Evolutionary conservation across 2,888 invertebrate species (phyloP), one percentile per base, ranked within the genome.

Genomic region (Diarsia mendica): DNA sequence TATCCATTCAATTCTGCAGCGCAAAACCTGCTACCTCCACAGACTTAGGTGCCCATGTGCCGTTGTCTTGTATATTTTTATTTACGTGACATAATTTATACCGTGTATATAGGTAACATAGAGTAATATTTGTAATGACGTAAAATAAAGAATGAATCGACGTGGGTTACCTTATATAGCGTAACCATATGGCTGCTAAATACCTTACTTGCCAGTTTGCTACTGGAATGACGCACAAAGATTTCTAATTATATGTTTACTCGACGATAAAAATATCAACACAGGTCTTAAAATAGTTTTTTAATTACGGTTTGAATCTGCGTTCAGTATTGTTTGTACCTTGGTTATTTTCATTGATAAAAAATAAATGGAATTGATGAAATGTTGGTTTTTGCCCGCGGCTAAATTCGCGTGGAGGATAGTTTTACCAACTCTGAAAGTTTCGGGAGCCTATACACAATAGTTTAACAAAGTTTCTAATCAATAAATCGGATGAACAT

Each of bases 111-210:
- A 46, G 15, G 13, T 39, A 20, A 20, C 11, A n/a, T 48, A 46
- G 28, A 33, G 44, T 63, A 13, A 46, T 51, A 79, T 72, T 58
- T 55, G 20, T 46, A 65, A 53, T 81, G 66, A 55, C 53, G 44
- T 53, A 33, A 15, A 23, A 53, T 73, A 23, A 48, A 60, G 10
- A 65, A 60, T 60, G 2, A 81, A 58, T 48, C 9, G 39, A 55
- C 69, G 18, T 53, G 8, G 39, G 6, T 51, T 23, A 53, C 83
- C 80, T 46, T 85, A 72, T 75, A 83, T 15, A 79, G 83, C 49
- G 4, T 39, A 51, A 68, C 74, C 74, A 85, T 74, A 74, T 77
- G 79, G 79, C 66, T 48, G 23, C 44, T 58, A 63, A 70, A 68
- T 68, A 58, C 70, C 80, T 65, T 79, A 77, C 60, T 66, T 44